phyloP scores from a whole-genome alignment of 1,140 invertebrate genomes.

The Neodiprion fabricii region DNA sequence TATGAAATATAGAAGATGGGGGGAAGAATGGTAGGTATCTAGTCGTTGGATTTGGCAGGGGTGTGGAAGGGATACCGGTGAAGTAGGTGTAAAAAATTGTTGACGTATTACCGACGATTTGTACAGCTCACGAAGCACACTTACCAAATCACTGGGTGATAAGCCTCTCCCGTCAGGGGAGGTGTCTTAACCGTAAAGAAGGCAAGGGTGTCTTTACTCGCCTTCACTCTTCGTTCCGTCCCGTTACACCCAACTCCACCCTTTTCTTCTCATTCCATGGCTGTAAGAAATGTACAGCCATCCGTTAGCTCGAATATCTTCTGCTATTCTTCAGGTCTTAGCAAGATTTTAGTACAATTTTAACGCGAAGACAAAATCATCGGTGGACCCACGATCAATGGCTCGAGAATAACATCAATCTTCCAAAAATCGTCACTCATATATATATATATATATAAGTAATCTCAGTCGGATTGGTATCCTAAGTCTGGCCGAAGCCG shows the following conservation, averaged over 20 bases:
- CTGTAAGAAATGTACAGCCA: neutral
- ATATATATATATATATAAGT: neutral
- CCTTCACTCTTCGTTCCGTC: neutral
- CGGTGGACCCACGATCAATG: neutral
- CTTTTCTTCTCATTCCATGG: neutral
- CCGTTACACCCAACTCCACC: neutral
- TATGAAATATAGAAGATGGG: neutral
- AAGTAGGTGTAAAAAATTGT: neutral
- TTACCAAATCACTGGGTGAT: conserved; percentile 7
- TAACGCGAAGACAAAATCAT: neutral
- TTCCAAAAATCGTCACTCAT: neutral
- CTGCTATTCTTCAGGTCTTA: neutral
- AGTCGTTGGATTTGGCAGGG: too few relatives aligned
- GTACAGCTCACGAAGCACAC: conserved; percentile 6
- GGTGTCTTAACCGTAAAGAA: conserved; percentile 2
- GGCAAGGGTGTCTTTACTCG: neutral
- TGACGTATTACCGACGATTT: conserved; percentile 1
- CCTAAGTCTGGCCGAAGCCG: neutral
- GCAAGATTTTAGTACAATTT: neutral
- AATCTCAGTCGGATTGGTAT: neutral
- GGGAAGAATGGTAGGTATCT: neutral
- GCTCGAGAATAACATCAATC: neutral
- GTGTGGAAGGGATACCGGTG: too few relatives aligned
- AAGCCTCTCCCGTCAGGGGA: neutral
- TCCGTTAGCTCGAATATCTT: neutral